A percentile compares a stretch with the other conserved stretches of the same genome.
Conservation (phyloP, 2,113 vertebrate species). For the Chlorodrepanis virens region DNA sequence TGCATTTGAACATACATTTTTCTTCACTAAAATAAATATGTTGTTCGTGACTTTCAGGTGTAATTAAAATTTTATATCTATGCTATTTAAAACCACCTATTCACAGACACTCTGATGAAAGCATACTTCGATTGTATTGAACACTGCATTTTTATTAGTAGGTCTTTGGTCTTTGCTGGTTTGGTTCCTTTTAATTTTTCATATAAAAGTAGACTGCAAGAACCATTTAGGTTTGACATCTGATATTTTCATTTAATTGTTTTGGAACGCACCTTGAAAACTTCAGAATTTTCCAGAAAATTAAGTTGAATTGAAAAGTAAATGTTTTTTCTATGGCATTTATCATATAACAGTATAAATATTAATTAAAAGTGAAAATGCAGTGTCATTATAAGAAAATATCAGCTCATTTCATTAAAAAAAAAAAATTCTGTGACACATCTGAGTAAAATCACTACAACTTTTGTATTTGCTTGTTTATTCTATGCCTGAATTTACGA, state of each 20-base stretch:
- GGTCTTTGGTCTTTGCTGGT: neutral
- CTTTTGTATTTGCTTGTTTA: neutral
- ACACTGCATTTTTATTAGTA: neutral
- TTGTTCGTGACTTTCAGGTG: neutral
- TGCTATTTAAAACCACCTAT: neutral
- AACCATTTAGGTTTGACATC: neutral
- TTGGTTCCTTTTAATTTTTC: neutral
- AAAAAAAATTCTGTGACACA: neutral
- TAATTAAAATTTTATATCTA: neutral
- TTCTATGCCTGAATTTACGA: neutral
- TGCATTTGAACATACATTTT: neutral
- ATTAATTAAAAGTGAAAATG: neutral
- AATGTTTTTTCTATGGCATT: neutral
- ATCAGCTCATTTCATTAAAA: rapidly evolving
- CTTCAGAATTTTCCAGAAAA: neutral
- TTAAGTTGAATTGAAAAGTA: neutral
- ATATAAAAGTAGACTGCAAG: neutral
- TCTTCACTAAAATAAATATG: constrained; percentile 4
- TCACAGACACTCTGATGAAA: neutral
- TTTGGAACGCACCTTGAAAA: neutral
- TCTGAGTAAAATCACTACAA: neutral
- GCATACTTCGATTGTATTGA: neutral
- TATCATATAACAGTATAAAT: neutral
- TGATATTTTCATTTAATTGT: neutral
- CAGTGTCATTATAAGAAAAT: neutral